Base-by-base conservation (phyloP, 2,888 invertebrate species). In the Hemistola chrysoprasaria region DNA sequence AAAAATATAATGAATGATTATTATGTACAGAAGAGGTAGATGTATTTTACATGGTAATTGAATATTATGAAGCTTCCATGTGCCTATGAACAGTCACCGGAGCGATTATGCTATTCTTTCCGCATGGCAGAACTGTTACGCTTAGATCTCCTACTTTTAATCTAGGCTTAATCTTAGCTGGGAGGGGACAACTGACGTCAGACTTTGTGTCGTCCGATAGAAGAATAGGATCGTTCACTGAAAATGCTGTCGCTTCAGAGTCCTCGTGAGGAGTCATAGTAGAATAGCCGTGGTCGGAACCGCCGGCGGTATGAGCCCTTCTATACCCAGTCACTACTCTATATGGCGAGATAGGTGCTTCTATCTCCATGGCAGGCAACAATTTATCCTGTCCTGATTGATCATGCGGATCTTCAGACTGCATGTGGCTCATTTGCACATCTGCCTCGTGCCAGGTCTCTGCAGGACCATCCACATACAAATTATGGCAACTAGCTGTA, bases 231-330 rank as follows among this genome's bases (percentile, higher is more conserved):
- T 93, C 93, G 30, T 92, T 91, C 5, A 93, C 90, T 9, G 93
- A 94, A 56, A 95, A 93, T 5, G 94, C 94, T 53, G 95, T 92
- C 56, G 95, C 94, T 69, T 96, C 96, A 0, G 95, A 95, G 68
- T 96, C 96, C 65, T 97, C 96, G 60, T 96, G 96, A 1, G 95
- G 96, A 0, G 96, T 97, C 97, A 97, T 97, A 0, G 97, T 97
- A 1, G 96, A 97, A 78, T 98, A 98, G 1, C 98, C 98, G 69
- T 97, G 97, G 84, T 98, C 98, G n/a, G 96, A 97, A 59, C 94
- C 94, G 27, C 93, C 94, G 0, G 94, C 93, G 0, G 93, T 92
- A 28, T 93, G 92, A 2, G 95, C 92, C 20, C 95, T 91, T 24
- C 95, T 88, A 71, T 96, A 96, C 37, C 93, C 93, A 0, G 95